Evolutionary conservation across 1,140 invertebrate genomes (phyloP), one percentile per base, ranked within the genome.

Genomic region (Sycobia sp.): DNA sequence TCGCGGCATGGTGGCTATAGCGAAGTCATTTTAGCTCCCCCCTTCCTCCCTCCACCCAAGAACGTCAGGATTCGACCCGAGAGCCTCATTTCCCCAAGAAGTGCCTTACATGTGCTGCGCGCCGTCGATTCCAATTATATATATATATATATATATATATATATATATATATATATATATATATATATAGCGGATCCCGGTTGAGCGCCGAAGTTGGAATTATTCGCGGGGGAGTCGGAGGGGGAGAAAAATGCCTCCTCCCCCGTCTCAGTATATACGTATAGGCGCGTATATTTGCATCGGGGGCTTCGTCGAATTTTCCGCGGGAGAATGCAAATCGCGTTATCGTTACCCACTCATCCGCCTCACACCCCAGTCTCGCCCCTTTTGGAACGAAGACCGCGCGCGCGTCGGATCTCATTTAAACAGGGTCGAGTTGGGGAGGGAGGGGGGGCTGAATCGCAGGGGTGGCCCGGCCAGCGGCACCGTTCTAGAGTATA

Each of bases 1-100:
- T n/a, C n/a, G n/a, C n/a, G n/a, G n/a, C n/a, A n/a, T n/a, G n/a
- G n/a, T n/a, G n/a, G n/a, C n/a, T n/a, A n/a, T n/a, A n/a, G n/a
- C n/a, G n/a, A n/a, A n/a, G n/a, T n/a, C n/a, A n/a, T n/a, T n/a
- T n/a, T n/a, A n/a, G n/a, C n/a, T n/a, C n/a, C n/a, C n/a, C n/a
- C n/a, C n/a, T n/a, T n/a, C n/a, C n/a, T n/a, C n/a, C n/a, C n/a
- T n/a, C n/a, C n/a, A n/a, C n/a, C n/a, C n/a, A n/a, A n/a, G n/a
- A n/a, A n/a, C n/a, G n/a, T n/a, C n/a, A n/a, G 11, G 34, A 50
- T 50, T 27, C 25, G 14, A 50, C 57, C 46, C 57, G 23, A n/a
- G 57, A 59, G 46, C 46, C 5, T 50, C 57, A 46, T 59, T 59
- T 22, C 14, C 13, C 34, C 20, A 49, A 49, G n/a, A n/a, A n/a